Conservation (phyloP, 2,113 vertebrate genomes). For the Riparia riparia region DNA sequence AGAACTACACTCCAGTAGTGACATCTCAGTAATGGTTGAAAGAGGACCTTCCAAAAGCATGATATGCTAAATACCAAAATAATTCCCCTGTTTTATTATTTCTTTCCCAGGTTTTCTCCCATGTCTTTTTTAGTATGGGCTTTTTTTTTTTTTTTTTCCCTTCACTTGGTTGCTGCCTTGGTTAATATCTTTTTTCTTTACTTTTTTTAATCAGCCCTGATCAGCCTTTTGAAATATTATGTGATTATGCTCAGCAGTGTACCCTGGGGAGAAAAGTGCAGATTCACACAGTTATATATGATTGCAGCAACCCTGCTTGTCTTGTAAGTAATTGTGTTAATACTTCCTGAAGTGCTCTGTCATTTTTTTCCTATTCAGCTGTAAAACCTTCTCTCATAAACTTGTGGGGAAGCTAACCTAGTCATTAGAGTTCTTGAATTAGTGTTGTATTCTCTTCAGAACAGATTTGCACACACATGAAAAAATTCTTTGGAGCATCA, state of each 20-base stretch:
- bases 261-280: constrained; percentile 64
- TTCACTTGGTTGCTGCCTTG: neutral
- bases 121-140: neutral
- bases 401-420: neutral
- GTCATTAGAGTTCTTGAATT: neutral
- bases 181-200: neutral
- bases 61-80: neutral
- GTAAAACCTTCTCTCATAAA: neutral
- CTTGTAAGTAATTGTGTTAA: constrained; percentile 69
- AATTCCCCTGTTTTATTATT: neutral
- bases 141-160: neutral
- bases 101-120: neutral
- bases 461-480: neutral
- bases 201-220: constrained; percentile 76
- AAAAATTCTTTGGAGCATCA: neutral
- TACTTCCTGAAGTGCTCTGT: neutral
- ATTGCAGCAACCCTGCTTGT: constrained; percentile 67
- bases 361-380: neutral
- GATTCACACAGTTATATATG: constrained; percentile 75
- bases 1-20: neutral
- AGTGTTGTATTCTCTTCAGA: neutral
- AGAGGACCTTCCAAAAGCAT: neutral
- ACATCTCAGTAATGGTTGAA: neutral
- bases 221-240: constrained; percentile 76
- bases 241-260: constrained; percentile 74